phyloP scores from a whole-genome alignment of 1,140 invertebrate genomes.

The Apolygus lucorum region DNA sequence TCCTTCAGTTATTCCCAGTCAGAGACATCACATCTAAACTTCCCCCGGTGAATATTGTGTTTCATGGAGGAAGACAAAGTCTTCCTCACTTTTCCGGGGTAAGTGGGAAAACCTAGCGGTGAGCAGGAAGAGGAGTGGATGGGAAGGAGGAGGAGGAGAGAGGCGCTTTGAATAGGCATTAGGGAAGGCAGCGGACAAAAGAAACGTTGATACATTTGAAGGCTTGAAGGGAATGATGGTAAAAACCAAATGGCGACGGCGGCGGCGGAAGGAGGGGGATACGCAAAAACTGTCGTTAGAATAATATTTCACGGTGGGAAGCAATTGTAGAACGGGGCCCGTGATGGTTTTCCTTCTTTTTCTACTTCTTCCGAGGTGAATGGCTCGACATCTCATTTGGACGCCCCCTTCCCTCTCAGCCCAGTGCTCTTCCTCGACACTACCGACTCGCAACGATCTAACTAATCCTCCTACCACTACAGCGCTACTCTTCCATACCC shows the following conservation, averaged over 20 bases:
- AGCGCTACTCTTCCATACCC: no score
- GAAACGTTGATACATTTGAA: slow-evolving; percentile 13
- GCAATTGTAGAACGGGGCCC: slow-evolving; percentile 20
- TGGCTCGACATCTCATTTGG: slow-evolving; percentile 22
- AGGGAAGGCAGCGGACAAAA: neutral
- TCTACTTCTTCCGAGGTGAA: slow-evolving; percentile 19
- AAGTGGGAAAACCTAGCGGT: no score
- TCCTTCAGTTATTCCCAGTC: no score
- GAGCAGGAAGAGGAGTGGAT: no score
- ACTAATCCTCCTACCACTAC: neutral
- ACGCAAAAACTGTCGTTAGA: slow-evolving; percentile 23
- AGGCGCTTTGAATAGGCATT: slow-evolving; percentile 6
- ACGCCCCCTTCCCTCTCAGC: neutral
- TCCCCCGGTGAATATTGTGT: no score
- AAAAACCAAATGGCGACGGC: slow-evolving; percentile 12
- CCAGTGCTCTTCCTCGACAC: neutral
- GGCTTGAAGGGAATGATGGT: slow-evolving; percentile 9
- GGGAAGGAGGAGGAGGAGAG: neutral
- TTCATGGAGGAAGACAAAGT: no score
- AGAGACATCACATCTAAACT: no score
- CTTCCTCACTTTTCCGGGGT: no score
- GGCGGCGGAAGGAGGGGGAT: no score
- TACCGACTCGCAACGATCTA: neutral
- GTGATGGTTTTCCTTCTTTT: slow-evolving; percentile 22
- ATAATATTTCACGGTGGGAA: slow-evolving; percentile 24